Percentiles rank a stretch among this genome's conserved stretches.
Evolutionary conservation across 2,113 vertebrate genomes (phyloP).

Genomic region (Gopherus flavomarginatus): DNA sequence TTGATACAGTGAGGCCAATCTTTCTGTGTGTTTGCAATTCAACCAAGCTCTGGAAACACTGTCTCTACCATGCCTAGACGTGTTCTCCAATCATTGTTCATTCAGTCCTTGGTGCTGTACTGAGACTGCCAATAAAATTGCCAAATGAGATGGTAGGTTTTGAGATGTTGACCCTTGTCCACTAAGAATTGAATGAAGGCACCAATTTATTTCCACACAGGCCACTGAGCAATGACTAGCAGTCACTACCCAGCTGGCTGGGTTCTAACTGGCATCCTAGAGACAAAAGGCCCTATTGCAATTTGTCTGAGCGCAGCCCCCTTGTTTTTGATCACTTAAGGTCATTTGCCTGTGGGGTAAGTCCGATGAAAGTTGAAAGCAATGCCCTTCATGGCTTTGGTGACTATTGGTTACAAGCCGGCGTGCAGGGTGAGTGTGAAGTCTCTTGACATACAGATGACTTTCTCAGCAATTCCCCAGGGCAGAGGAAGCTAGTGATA

Average conservation of each 20-base stretch:
- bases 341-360: fast-evolving
- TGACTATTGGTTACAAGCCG: neutral
- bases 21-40: neutral
- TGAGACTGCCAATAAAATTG: neutral
- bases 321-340: fast-evolving
- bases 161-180: neutral
- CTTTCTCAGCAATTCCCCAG: neutral
- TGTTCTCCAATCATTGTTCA: neutral
- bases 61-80: too few species aligned
- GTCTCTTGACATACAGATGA: neutral
- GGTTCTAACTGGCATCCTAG: neutral
- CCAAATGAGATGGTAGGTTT: neutral
- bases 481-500: neutral
- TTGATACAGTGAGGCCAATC: neutral
- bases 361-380: neutral
- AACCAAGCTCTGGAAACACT: neutral
- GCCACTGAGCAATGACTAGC: neutral
- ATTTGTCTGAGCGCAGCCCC: neutral
- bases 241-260: neutral
- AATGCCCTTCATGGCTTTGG: neutral
- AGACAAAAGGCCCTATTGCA: neutral
- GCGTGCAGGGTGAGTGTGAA: neutral
- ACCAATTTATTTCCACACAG: neutral
- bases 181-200: too few species aligned
- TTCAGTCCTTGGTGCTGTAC: neutral